Percentiles rank a stretch among this genome's conserved stretches.
Evolutionary conservation across 64 coral and sea anemone species (phyloP).

Genomic region (Orbicella faveolata): DNA sequence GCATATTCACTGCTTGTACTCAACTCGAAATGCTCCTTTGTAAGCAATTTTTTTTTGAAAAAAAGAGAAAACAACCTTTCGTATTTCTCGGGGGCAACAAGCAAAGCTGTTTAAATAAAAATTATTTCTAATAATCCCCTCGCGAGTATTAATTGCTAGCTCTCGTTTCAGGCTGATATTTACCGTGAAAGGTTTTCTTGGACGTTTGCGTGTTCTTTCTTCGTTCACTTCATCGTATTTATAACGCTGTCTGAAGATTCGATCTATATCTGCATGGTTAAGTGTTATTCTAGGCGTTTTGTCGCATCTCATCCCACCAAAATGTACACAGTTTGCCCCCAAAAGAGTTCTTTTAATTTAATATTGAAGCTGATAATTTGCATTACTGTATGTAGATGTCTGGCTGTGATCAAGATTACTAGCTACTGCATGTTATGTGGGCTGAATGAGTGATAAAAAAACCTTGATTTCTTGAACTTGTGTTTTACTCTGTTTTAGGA

Average conservation of each 20-base stretch:
- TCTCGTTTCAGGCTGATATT: slow-evolving; percentile 30
- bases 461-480: background rate
- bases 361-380: slow-evolving; percentile 31
- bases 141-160: slow-evolving; percentile 17
- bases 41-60: background rate
- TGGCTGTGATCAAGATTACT: slow-evolving; percentile 7
- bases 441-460: background rate
- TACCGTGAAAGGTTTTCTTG: background rate
- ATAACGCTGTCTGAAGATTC: background rate
- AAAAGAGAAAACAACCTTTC: slow-evolving; percentile 12
- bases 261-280: background rate
- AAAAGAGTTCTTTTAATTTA: slow-evolving; percentile 31
- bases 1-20: background rate
- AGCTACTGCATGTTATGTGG: slow-evolving; percentile 11
- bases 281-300: background rate
- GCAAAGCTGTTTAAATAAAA: slow-evolving; percentile 40
- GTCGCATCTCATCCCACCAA: slow-evolving; percentile 1
- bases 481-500: background rate
- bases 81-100: background rate
- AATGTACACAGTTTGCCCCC: slow-evolving; percentile 24
- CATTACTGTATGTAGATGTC: slow-evolving; percentile 1
- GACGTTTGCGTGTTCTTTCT: slow-evolving; percentile 5
- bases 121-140: slow-evolving; percentile 32
- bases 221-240: background rate
- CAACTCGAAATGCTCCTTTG: background rate